Conservation (phyloP, 1,140 invertebrate species). For the Drosophila athabasca region DNA sequence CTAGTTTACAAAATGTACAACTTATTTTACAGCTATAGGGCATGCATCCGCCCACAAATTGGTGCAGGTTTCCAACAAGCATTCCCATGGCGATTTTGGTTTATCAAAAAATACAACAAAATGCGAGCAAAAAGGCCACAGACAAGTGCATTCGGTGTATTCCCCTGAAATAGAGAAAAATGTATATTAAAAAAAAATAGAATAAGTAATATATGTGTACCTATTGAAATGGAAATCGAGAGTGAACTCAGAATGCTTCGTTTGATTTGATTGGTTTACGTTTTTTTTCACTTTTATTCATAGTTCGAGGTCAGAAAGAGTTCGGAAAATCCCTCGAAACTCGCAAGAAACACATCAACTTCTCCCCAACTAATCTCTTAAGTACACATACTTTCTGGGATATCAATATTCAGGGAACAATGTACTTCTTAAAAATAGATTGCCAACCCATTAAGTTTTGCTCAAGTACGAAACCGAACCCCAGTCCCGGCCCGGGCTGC, state of each 20-base stretch:
- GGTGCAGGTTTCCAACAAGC: conserved; percentile 55
- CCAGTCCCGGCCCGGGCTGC: background rate
- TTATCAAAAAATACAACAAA: conserved; percentile 21
- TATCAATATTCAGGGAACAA: conserved; percentile 53
- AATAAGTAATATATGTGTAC: conserved; percentile 1
- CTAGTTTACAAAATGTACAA: conserved; percentile 19
- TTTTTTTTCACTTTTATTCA: conserved; percentile 6
- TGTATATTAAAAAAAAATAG: conserved; percentile 10
- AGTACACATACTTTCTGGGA: conserved; percentile 33
- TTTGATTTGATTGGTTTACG: conserved; percentile 33
- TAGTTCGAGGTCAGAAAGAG: too few species aligned
- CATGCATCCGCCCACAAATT: conserved; percentile 41
- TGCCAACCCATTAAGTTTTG: conserved; percentile 56
- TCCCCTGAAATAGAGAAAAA: conserved; percentile 27
- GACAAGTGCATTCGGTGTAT: conserved; percentile 23
- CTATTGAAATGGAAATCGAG: conserved; percentile 17
- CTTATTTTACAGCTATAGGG: conserved; percentile 30
- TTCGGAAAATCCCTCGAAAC: background rate
- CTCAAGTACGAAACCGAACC: background rate
- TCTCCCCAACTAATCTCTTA: conserved; percentile 39
- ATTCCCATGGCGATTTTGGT: conserved; percentile 44
- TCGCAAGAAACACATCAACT: conserved; percentile 36
- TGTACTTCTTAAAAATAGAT: conserved; percentile 59
- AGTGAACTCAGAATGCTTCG: conserved; percentile 16
- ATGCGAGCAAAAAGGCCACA: conserved; percentile 23